Evolutionary conservation across 2,113 vertebrate species (phyloP), one percentile per base, ranked within the genome.

Genomic region (Poeciliopsis occidentalis): DNA sequence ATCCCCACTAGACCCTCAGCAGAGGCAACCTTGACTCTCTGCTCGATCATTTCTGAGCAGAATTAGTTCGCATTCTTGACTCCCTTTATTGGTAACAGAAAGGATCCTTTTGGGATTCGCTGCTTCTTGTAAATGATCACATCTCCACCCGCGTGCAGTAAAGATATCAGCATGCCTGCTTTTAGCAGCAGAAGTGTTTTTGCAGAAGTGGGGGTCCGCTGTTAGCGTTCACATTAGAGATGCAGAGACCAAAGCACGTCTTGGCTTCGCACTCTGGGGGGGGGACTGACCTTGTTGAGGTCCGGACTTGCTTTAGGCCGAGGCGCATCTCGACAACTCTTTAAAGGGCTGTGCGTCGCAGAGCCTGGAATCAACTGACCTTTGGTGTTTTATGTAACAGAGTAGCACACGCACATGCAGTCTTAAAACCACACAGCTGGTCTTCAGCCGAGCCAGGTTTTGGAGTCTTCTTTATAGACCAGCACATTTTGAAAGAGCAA

Each of bases 341-440:
- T 69, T 61, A 66, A 78, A 71, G 70, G 79, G 62, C 70, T 66
- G 64, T 64, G 85, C 64, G 72, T 75, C 71, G 73, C 62, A 71
- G 26, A 31, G 41, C 29, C 2, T 79, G 75, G 79, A 82, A 75
- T 80, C 34, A 80, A 37, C 19, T 24, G 54, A 72, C 64, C 79
- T 65, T 69, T 72, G 44, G 76, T 5, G 3, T 76, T 79, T 64
- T 63, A 74, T 60, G 54, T 54, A 54, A 62, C 29, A 27, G 32
- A 41, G 27, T 41, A 68, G 2, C 8, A 39, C 47, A 74, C 68
- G 69, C 39, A 19, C 26, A 47, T 22, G 39, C 30, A 19, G 19
- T 32, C 26, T 60, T 26, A 69, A 80, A 68, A 69, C 68, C 47
- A 19, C 64, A 12, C 67, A 60, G 31, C 63, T 68, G 69, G 41